These are phyloP conservation scores for Ridgeia piscesae DNA, from an alignment of 1,140 invertebrate genomes.

Conservation along the genomic window DNA sequence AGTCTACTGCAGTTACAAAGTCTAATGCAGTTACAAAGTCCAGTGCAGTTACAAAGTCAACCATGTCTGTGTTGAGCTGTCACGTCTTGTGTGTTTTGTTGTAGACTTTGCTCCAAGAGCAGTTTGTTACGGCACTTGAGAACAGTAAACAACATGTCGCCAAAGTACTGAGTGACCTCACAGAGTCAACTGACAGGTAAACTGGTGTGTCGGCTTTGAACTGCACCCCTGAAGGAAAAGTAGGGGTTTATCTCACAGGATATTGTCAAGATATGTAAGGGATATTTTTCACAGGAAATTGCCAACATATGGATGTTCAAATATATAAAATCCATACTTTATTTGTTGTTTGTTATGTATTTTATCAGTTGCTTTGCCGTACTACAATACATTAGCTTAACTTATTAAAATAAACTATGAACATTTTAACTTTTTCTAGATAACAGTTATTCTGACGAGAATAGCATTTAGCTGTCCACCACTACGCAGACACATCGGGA, in stretches of 20 bases:
- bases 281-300: background rate
- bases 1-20: too few relatives aligned
- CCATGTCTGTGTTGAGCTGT: background rate
- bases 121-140: constrained; percentile 43
- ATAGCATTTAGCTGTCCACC: too few relatives aligned
- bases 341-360: background rate
- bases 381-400: too few relatives aligned
- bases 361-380: too few relatives aligned
- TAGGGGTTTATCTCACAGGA: background rate
- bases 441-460: too few relatives aligned
- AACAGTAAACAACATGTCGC: constrained; percentile 37
- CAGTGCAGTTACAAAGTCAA: background rate
- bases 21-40: background rate
- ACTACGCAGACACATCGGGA: too few relatives aligned
- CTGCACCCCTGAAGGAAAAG: background rate
- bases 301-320: too few relatives aligned
- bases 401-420: too few relatives aligned
- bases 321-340: background rate
- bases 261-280: background rate
- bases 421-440: too few relatives aligned
- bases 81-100: background rate
- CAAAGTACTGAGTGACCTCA: constrained; percentile 45
- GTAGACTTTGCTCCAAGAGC: constrained; percentile 45
- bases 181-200: constrained; percentile 41
- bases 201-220: background rate